phyloP scores from a whole-genome alignment of 1,140 invertebrate species.

The Platorchestia sp. region DNA sequence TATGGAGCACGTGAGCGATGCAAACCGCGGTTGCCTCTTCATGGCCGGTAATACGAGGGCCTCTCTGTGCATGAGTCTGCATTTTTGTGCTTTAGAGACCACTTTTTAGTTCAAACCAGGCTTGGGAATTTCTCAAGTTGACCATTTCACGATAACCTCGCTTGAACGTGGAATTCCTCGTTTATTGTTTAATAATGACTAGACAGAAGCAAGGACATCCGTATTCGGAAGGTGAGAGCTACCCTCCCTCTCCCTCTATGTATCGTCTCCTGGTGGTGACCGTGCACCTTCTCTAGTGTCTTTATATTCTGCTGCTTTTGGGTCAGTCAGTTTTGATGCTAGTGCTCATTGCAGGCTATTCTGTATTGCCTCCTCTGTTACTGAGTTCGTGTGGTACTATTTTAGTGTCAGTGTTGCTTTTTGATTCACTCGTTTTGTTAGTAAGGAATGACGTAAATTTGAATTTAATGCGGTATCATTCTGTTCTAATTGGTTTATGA shows the following conservation, averaged over 20 bases:
- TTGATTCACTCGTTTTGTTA: too few species aligned
- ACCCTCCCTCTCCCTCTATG: background rate
- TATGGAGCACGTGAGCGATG: background rate
- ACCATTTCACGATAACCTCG: slow-evolving; percentile 25
- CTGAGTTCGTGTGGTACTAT: too few species aligned
- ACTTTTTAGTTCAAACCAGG: background rate
- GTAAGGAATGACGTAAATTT: too few species aligned
- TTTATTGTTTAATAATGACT: slow-evolving; percentile 50
- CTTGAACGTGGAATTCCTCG: background rate
- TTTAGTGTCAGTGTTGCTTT: too few species aligned
- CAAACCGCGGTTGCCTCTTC: background rate
- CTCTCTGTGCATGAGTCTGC: background rate
- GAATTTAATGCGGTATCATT: too few species aligned
- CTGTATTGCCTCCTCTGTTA: too few species aligned
- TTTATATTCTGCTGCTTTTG: background rate
- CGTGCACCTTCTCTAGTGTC: background rate
- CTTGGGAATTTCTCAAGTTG: background rate
- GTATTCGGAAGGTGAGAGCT: background rate
- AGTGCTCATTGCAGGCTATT: too few species aligned
- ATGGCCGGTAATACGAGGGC: background rate
- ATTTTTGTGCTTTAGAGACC: slow-evolving; percentile 3
- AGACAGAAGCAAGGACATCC: slow-evolving; percentile 37
- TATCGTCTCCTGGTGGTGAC: background rate
- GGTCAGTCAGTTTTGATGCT: too few species aligned
- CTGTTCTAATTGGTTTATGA: too few species aligned